Evolutionary conservation across 2,888 invertebrate species (phyloP), one percentile per base, ranked within the genome.

Genomic region (Spatulosminthurus flaviceps): DNA sequence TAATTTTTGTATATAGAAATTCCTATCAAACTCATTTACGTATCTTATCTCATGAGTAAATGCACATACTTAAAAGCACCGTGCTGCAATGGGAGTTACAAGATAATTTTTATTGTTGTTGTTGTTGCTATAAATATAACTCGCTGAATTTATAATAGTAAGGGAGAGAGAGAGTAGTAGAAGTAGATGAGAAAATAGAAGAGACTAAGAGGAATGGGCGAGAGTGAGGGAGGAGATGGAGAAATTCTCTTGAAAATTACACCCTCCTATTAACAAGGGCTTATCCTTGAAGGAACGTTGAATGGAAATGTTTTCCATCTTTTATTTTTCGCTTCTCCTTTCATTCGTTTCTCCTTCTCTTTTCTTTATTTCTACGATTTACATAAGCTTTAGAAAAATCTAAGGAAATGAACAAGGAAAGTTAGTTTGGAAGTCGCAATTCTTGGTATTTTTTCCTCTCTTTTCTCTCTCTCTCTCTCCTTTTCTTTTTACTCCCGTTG

Each of bases 341-440:
- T 75, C 61, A 42, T 79, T 74, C 28, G 42, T 5, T 26, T 29
- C 11, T 41, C 42, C 67, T 66, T 66, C 67, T 7, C n/a, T 21
- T 72, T 42, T 21, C 42, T 76, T 76, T 43, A 28, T 26, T 69
- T 42, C 43, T 34, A 34, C 41, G n/a, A 79, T 79, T 81, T 78
- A 79, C 81, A 81, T 81, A 79, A 79, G 79, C 61, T 79, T 72
- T 42, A 26, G 66, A 81, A 80, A 79, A 78, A 80, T 77, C 75
- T 79, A 66, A 41, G 80, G 72, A 81, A 79, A 81, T 81, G 79
- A 80, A 80, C 73, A 73, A 73, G 73, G n/a, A 61, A 73, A 73
- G 60, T 73, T 73, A 73, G 73, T 73, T 73, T 73, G 28, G 26
- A 42, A 66, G 29, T 75, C 75, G 61, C 73, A 60, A 24, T 43